A percentile compares a stretch with the other conserved stretches of the same genome.
phyloP scores from a whole-genome alignment of 2,113 vertebrate species.

The Serilophus lunatus region DNA sequence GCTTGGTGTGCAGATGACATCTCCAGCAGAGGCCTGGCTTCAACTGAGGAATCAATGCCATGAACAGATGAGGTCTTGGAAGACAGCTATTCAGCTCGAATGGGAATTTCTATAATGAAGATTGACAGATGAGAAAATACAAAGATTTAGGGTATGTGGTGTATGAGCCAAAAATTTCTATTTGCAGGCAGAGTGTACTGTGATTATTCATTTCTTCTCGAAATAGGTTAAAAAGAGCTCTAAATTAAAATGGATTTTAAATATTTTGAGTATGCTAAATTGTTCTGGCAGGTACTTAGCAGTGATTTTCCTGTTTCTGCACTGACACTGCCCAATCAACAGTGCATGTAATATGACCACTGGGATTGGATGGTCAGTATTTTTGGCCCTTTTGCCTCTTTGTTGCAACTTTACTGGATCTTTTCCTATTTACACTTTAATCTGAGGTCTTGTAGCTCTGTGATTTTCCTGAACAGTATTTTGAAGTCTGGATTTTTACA shows the following conservation, averaged over 20 bases:
- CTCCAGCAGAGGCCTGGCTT: conserved; percentile 15
- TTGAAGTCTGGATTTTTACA: not conserved
- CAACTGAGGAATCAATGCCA: not conserved
- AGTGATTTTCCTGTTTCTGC: not conserved
- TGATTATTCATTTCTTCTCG: not conserved
- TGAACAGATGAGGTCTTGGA: conserved; percentile 15
- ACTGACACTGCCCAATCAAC: not conserved
- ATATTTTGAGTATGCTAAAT: not conserved
- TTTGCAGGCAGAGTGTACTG: not conserved
- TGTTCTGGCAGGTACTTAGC: not conserved
- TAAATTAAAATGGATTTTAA: not conserved
- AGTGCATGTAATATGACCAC: not conserved
- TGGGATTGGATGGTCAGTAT: not conserved
- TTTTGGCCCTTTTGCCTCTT: not conserved
- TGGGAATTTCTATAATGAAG: conserved; percentile 48
- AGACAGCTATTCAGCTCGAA: conserved; percentile 18
- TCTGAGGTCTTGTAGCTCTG: not conserved
- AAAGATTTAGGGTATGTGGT: not conserved
- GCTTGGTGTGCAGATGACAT: conserved; percentile 15
- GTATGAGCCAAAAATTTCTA: not conserved
- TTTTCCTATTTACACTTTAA: not conserved
- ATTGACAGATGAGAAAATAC: conserved; percentile 18
- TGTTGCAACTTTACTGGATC: not conserved
- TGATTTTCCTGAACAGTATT: not conserved
- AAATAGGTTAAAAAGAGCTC: conserved; percentile 13